Evolutionary conservation across 37 sponge, comb jelly and placozoan genomes (phyloP), one percentile per base, ranked within the genome.

Genomic region (Halisarca cf. caerulea): DNA sequence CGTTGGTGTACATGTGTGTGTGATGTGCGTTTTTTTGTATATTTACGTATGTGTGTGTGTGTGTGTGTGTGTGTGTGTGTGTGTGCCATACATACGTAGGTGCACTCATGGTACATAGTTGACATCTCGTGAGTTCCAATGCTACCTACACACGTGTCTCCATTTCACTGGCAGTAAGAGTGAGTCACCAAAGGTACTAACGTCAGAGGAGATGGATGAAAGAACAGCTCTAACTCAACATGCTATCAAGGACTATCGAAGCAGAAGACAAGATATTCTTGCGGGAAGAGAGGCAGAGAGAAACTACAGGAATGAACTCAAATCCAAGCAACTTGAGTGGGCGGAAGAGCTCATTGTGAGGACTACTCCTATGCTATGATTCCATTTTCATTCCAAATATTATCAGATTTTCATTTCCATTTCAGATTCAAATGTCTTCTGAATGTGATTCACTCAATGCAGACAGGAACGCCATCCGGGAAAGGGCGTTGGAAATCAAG

Each of bases 401-500:
- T n/a, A n/a, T n/a, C n/a, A n/a, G n/a, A 34, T 7, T 71, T 2
- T 74, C 77, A 37, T 44, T 41, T 1, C 64, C 64, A 62, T 34
- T 68, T 34, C 77, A 74, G 77, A 43, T 24, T n/a, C 77, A 74
- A 23, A 40, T 41, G n/a, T 11, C 17, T 6, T 5, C 20, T n/a
- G 77, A n/a, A 25, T 43, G 77, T 37, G 36, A 41, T 43, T 9
- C 18, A 21, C 2, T 74, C 44, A 74, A 74, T 74, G 77, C 77
- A 14, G 77, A 37, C 18, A 32, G 77, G 38, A 74, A 74, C 25
- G 45, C 42, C 20, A 74, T 74, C 70, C 0, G 86, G 79, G 78
- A 79, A 60, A 64, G 61, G 61, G 69, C 86, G 79, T 41, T 74
- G 58, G 53, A 86, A 47, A 24, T 79, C 80, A 55, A 86, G 60